Evolutionary conservation across 2,113 vertebrate species (phyloP).

Genomic region (Eulacestoma nigropectus): DNA sequence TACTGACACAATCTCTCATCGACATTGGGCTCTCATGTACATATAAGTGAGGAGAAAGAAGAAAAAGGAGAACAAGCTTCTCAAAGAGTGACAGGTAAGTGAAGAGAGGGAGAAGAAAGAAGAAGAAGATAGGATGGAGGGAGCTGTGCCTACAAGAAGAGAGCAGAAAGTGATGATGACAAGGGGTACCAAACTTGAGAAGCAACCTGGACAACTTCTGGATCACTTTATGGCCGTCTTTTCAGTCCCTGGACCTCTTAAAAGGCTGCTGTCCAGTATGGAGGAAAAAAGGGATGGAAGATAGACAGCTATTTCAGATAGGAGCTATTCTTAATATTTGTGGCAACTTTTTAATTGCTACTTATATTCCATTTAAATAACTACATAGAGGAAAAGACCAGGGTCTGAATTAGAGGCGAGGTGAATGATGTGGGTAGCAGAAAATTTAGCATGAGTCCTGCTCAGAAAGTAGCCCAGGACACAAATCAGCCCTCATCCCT

Average conservation of each 20-base stretch:
- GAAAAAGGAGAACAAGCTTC: neutral
- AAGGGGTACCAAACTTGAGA: neutral
- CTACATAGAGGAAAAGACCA: neutral
- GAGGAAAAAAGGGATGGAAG: neutral
- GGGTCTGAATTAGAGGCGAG: neutral
- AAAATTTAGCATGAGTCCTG: neutral
- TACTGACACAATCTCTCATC: neutral
- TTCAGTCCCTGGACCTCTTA: neutral
- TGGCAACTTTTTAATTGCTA: neutral
- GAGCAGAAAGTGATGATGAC: neutral
- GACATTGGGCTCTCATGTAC: neutral
- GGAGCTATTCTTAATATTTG: neutral
- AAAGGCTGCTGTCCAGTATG: neutral
- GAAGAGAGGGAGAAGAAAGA: neutral
- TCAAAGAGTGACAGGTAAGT: neutral
- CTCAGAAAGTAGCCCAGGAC: neutral
- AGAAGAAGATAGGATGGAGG: neutral
- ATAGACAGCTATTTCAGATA: neutral
- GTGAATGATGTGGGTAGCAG: neutral
- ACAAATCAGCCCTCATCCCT: neutral
- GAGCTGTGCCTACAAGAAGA: neutral
- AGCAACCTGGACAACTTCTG: neutral
- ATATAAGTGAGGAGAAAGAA: neutral
- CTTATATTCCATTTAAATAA: neutral
- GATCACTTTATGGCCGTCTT: neutral